phyloP scores from a whole-genome alignment of 2,797 vertebrate species.

The Muscicapa striata region DNA sequence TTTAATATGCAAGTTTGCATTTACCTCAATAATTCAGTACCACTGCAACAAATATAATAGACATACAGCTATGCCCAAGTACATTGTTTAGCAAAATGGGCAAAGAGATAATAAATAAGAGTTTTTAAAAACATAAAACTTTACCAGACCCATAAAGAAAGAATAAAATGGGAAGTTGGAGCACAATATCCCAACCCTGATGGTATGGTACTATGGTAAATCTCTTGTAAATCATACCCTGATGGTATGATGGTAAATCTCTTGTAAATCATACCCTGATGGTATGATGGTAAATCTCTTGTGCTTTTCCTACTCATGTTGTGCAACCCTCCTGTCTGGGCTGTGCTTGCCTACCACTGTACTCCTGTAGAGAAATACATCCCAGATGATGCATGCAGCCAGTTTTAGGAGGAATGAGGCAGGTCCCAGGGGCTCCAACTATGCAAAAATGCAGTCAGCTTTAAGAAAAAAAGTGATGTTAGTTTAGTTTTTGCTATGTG shows the following conservation, averaged over 20 bases:
- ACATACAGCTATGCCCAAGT: neutral
- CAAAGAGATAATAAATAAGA: neutral
- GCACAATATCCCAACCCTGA: neutral
- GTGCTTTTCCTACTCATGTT: neutral
- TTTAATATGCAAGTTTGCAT: neutral
- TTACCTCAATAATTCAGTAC: neutral
- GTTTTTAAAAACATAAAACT: neutral
- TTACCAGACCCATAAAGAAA: neutral
- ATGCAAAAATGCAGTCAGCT: neutral
- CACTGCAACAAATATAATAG: neutral
- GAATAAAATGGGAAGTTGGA: neutral
- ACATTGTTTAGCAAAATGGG: neutral
- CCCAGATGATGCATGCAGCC: neutral
- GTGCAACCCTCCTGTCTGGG: neutral
- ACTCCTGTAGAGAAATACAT: neutral
- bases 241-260: neutral
- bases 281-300: neutral
- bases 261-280: neutral
- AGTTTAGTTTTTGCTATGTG: fast-evolving
- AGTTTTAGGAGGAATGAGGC: neutral
- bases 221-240: neutral
- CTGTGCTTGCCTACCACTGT: neutral
- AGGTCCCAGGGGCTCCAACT: neutral
- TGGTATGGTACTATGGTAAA: neutral
- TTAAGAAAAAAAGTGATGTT: fast-evolving